Base-by-base conservation (phyloP, 1,140 invertebrate species). In the Bombus impatiens region DNA sequence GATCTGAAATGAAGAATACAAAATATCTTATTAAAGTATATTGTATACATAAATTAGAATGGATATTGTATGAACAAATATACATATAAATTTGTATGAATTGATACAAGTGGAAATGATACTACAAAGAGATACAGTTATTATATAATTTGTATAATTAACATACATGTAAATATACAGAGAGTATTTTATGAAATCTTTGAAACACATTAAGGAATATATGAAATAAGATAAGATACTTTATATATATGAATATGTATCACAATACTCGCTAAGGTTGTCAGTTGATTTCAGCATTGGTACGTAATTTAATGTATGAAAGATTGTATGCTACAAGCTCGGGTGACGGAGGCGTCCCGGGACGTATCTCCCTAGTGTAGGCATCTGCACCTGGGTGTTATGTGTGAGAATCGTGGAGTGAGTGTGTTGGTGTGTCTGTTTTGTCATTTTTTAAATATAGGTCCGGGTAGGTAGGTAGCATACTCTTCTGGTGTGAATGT, bases 251-350 rank as follows among this genome's bases (percentile, higher is more conserved):
- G 6, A 68, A 25, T 68, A 68, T 35, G 35, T 35, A 35, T 35
- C 8, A 18, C 13, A 71, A 71, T 71, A 71, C 5, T 71, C 77
- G 62, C 15, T 78, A 78, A n/a, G 18, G 4, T 78, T 78, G 40
- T 42, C 40, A 67, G 59, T 67, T 40, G 77, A 78, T 78, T 78
- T 65, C 77, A 78, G 59, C 59, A 42, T 22, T 67, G 77, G 77
- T 78, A 78, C 77, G 59, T 78, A 78, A 1, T 2, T 53, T 65
- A 40, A 0, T 67, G 42, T 44, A 13, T 37, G 47, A 67, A 22
- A 42, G 62, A 2, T 67, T 40, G 62, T 35, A 25, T 42, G 59
- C 22, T 78, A 42, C 10, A 40, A 79, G 18, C 78, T 70, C 25
- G 42, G 62, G 13, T 80, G 78, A 44, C 78, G 62, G 65, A 70